A percentile compares a stretch with the other conserved stretches of the same genome.
phyloP scores from a whole-genome alignment of 2,113 vertebrate genomes.

The Crotophaga sulcirostris region DNA sequence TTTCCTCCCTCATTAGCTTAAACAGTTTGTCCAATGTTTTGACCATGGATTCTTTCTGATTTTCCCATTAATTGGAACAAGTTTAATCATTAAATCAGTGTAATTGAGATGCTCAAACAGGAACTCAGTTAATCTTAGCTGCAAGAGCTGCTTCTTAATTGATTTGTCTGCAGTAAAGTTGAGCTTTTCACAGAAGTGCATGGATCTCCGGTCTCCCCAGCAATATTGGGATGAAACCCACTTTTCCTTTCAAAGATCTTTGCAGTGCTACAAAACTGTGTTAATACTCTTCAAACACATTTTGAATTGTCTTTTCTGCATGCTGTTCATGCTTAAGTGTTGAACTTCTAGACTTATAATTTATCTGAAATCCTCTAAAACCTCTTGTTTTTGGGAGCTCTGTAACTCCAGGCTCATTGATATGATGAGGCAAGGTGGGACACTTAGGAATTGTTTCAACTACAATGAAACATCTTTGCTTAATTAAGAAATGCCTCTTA shows the following conservation, averaged over 20 bases:
- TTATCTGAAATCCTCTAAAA: neutral
- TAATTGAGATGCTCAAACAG: neutral
- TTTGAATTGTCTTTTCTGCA: neutral
- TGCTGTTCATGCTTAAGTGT: neutral
- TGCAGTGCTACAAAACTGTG: neutral
- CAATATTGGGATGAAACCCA: neutral
- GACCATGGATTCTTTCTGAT: neutral
- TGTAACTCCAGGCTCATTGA: neutral
- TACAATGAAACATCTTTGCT: neutral
- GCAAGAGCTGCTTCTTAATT: neutral
- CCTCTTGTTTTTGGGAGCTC: neutral
- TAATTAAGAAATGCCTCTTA: slow-evolving; percentile 5
- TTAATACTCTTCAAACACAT: neutral
- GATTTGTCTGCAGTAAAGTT: neutral
- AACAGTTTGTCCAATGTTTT: neutral
- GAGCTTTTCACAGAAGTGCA: neutral
- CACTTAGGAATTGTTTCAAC: neutral
- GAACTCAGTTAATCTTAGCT: neutral
- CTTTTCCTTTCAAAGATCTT: neutral
- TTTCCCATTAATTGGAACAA: neutral
- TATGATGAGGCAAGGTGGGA: neutral
- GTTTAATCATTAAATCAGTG: neutral
- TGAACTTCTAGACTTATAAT: neutral
- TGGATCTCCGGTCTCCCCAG: neutral
- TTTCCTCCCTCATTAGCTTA: neutral